phyloP scores from a whole-genome alignment of 2,797 vertebrate species.

The Cryptoprocta ferox region DNA sequence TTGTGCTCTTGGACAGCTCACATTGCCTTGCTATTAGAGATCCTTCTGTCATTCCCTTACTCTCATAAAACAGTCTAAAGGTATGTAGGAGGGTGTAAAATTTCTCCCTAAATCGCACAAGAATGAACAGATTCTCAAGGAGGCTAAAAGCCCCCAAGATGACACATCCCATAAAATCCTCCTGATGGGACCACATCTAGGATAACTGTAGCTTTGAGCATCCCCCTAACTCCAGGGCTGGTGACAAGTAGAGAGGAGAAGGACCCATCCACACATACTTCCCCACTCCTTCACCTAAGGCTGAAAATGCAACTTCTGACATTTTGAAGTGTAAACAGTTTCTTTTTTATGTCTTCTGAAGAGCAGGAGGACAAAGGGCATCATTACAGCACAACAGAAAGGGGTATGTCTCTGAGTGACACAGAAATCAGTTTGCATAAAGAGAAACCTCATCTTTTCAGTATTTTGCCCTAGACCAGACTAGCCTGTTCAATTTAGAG shows the following conservation, averaged over 20 bases:
- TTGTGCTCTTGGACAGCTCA: background rate
- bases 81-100: background rate
- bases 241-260: background rate
- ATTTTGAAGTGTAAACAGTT: background rate
- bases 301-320: background rate
- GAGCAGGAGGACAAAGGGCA: background rate
- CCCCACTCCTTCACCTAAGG: background rate
- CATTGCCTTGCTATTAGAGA: background rate
- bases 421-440: background rate
- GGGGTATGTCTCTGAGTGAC: rapidly evolving
- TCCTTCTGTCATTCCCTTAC: background rate
- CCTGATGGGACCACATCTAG: background rate
- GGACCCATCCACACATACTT: background rate
- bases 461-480: background rate
- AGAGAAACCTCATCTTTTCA: background rate
- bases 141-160: background rate
- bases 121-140: background rate
- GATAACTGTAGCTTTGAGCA: background rate
- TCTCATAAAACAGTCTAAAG: background rate
- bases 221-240: background rate
- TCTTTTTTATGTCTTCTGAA: background rate
- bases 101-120: background rate
- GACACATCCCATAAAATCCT: background rate
- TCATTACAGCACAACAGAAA: background rate
- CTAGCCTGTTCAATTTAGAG: background rate